phyloP scores from a whole-genome alignment of 53 echinoderm and acorn worm genomes.

The Glandiceps talaboti region DNA sequence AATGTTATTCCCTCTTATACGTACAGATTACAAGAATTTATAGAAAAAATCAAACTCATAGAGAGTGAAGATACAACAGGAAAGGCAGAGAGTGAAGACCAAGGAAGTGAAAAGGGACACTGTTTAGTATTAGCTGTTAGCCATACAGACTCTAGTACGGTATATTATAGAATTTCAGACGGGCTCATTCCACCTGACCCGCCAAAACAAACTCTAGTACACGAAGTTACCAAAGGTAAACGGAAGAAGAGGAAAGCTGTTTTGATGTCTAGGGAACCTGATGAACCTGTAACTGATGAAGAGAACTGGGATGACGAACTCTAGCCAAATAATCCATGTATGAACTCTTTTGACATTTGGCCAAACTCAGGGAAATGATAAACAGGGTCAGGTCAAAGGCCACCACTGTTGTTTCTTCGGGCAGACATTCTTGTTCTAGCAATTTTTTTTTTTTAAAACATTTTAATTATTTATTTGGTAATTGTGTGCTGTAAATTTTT shows the following conservation, averaged over 20 bases:
- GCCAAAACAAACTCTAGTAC: not conserved
- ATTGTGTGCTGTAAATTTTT: too few species aligned
- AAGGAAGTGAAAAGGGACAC: not conserved
- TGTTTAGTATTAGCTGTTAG: constrained; percentile 56
- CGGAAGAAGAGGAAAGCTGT: not conserved
- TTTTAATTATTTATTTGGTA: too few species aligned
- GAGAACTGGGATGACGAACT: not conserved
- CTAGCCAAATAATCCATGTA: too few species aligned
- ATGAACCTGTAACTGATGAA: not conserved
- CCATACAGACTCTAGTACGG: constrained; percentile 80
- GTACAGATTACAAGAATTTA: constrained; percentile 1
- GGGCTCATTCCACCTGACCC: constrained; percentile 55
- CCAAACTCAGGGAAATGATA: too few species aligned
- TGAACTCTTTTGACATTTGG: too few species aligned
- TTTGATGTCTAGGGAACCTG: not conserved
- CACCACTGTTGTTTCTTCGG: too few species aligned
- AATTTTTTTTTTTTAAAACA: too few species aligned
- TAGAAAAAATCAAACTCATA: constrained; percentile 3
- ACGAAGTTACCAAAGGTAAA: not conserved
- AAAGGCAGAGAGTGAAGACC: constrained; percentile 9
- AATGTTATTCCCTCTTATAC: not conserved
- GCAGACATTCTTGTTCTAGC: too few species aligned
- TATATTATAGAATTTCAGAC: constrained; percentile 67
- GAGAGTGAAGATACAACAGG: constrained; percentile 20
- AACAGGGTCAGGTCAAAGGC: too few species aligned